Percentiles rank a stretch among this genome's conserved stretches.
phyloP scores from a whole-genome alignment of 2,888 invertebrate species.

The Neoitamus cyanurus region DNA sequence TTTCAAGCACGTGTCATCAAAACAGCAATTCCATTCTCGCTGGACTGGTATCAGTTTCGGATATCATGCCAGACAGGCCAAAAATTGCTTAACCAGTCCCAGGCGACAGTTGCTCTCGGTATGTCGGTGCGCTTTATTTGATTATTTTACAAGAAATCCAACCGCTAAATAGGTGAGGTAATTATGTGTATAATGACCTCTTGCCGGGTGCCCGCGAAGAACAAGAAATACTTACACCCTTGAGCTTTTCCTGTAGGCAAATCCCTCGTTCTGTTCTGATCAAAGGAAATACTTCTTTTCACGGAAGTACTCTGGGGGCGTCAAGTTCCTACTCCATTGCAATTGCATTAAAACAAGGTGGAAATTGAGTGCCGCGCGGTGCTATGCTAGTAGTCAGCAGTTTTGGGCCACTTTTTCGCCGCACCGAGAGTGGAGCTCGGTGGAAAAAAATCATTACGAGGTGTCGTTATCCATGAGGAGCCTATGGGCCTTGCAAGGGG shows the following conservation, averaged over 20 bases:
- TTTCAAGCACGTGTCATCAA: background rate
- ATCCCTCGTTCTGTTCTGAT: background rate
- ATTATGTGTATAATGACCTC: background rate
- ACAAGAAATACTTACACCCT: background rate
- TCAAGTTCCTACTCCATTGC: background rate
- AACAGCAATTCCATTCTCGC: background rate
- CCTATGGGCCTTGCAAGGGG: background rate
- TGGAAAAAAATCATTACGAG: background rate
- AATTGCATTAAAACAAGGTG: background rate
- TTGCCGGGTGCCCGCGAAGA: background rate
- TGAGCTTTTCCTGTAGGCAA: background rate
- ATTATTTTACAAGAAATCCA: background rate
- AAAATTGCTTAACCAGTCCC: background rate
- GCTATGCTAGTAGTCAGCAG: background rate
- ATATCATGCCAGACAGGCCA: background rate
- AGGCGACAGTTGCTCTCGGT: background rate
- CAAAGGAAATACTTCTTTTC: background rate
- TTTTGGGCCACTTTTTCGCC: background rate
- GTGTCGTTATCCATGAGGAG: background rate
- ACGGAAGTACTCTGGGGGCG: background rate
- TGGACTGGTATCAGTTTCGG: background rate
- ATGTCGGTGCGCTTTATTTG: background rate
- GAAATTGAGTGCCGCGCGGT: background rate
- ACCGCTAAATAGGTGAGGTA: background rate
- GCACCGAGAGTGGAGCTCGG: background rate